Base-by-base conservation (phyloP, 2,113 vertebrate genomes). In the Numenius arquata region DNA sequence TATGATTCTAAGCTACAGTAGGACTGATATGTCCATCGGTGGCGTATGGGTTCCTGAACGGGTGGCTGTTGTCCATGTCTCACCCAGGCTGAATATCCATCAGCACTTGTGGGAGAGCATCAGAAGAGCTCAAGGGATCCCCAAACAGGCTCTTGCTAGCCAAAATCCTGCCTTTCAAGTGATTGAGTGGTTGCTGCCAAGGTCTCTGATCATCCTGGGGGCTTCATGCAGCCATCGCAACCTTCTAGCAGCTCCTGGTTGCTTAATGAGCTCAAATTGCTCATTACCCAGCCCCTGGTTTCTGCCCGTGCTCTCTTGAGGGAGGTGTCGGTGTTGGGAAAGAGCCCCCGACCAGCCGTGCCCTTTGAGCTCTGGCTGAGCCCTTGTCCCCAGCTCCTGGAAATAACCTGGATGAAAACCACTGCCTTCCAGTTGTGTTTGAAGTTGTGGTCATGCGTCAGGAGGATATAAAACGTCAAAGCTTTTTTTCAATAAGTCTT, bases 321-420 rank as follows among this genome's bases (percentile, higher is more conserved):
- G 4, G 6, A 34, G 50, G 9, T 15, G 38, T 1, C 0, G 1
- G 75, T 0, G 0, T 14, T 91, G 86, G 81, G 80, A 34, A 89
- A 52, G 73, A 55, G 27, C 21, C 67, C 19, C 20, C 5, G 0
- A 1, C 8, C 52, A 65, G 32, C 80, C 4, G 11, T 67, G 70
- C 40, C 80, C 96, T 94, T 53, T 61, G 81, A 85, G 73, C 84
- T 62, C 22, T 59, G 80, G 40, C 91, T 55, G 43, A 89, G 84
- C 76, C 68, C 56, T 48, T 22, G 82, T 65, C 52, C 29, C 7
- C 5, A 65, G 15, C 63, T 73, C 50, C 32, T 84, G 74, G 81
- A 72, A 81, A 65, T 4, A 16, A 29, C 45, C 72, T 55, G 15
- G 8, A 7, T 2, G 48, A 53, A 61, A 26, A 83, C 59, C 55